A percentile compares a stretch with the other conserved stretches of the same genome.
Conservation (phyloP, 1,140 invertebrate genomes). For the Magallana ariakensis region DNA sequence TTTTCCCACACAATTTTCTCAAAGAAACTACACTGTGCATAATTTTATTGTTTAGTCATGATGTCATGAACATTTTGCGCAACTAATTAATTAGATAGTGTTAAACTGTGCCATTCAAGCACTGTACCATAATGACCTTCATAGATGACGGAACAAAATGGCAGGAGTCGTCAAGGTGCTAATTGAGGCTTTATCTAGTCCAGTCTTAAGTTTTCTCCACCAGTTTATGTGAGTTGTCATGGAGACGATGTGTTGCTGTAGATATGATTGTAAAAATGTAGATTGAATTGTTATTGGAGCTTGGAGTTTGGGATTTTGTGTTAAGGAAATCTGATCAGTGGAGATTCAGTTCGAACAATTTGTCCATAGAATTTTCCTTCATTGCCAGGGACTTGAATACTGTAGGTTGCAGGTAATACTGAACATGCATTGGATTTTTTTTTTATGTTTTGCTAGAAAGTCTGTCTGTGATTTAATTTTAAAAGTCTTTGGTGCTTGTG, state of each 20-base stretch:
- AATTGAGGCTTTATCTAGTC: conserved; percentile 7
- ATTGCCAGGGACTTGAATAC: not conserved
- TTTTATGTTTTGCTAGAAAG: too few species aligned
- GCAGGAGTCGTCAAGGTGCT: not conserved
- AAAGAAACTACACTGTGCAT: too few species aligned
- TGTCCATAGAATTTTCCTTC: not conserved
- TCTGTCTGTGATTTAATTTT: too few species aligned
- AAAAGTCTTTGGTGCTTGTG: too few species aligned
- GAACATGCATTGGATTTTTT: too few species aligned
- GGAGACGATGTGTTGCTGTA: not conserved
- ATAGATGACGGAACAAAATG: too few species aligned
- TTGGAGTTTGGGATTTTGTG: not conserved
- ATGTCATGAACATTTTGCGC: too few species aligned
- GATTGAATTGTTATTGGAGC: conserved; percentile 26
- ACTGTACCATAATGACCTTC: too few species aligned
- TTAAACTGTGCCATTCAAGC: too few species aligned
- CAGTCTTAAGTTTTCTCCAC: not conserved
- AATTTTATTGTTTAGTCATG: too few species aligned
- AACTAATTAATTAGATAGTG: too few species aligned
- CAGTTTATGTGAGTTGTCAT: conserved; percentile 18
- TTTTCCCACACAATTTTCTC: too few species aligned
- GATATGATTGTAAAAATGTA: conserved; percentile 8
- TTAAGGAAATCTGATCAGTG: not conserved
- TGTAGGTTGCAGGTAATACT: not conserved
- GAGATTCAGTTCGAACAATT: not conserved